phyloP scores from a whole-genome alignment of 2,113 vertebrate genomes.

The Cyphomyrus discorhynchus region DNA sequence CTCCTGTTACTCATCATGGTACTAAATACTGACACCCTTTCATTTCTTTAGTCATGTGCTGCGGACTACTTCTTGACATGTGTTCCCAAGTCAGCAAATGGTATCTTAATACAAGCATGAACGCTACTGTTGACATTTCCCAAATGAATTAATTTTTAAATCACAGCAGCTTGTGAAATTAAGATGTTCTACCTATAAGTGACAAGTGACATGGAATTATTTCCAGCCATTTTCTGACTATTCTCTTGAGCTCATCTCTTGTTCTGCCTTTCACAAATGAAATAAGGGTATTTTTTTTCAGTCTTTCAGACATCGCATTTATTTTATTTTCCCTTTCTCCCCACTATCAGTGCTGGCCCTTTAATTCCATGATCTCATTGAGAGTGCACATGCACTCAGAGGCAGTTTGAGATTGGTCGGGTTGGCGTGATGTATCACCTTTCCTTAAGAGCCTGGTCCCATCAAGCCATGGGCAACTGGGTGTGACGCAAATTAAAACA shows the following conservation, averaged over 20 bases:
- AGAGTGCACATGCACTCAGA: not conserved
- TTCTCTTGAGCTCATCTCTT: not conserved
- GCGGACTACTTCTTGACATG: not conserved
- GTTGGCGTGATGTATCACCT: not conserved
- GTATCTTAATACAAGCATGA: not conserved
- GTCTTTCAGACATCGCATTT: not conserved
- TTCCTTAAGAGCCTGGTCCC: not conserved
- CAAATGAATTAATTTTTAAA: not conserved
- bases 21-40: not conserved
- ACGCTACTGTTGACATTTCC: not conserved
- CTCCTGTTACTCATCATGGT: not conserved
- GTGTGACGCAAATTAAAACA: not conserved
- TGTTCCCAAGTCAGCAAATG: not conserved
- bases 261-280: not conserved
- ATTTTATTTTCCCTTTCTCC: not conserved
- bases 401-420: not conserved
- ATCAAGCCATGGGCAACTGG: not conserved
- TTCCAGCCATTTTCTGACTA: not conserved
- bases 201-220: not conserved
- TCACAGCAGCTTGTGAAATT: not conserved
- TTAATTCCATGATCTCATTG: not conserved
- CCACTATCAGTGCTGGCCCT: not conserved
- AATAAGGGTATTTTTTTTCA: not conserved
- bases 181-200: not conserved
- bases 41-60: not conserved